A percentile compares a stretch with the other conserved stretches of the same genome.
Conservation (phyloP, 2,113 vertebrate genomes). For the Callaeas wilsoni region DNA sequence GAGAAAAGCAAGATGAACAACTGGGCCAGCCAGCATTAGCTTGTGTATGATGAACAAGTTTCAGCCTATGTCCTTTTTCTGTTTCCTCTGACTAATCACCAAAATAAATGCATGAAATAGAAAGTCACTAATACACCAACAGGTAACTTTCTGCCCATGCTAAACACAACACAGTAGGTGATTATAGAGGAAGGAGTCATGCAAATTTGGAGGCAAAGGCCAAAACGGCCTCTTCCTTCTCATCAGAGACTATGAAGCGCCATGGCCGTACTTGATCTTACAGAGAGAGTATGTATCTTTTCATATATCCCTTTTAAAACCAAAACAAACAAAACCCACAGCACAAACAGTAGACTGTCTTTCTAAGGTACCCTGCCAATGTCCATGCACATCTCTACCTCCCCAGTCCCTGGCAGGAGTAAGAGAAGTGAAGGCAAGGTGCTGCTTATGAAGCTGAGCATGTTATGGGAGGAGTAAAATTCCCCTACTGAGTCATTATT, state of each 20-base stretch:
- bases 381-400: not conserved
- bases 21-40: not conserved
- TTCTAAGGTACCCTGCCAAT: not conserved
- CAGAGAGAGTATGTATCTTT: not conserved
- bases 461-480: not conserved
- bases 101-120: not conserved
- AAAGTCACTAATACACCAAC: not conserved
- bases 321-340: not conserved
- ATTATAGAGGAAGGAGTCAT: not conserved
- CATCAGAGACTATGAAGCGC: not conserved
- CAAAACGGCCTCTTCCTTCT: not conserved
- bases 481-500: constrained; percentile 22
- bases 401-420: not conserved
- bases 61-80: not conserved
- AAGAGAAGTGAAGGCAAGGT: not conserved
- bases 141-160: not conserved
- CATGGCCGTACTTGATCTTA: not conserved
- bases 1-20: not conserved
- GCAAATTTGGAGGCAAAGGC: not conserved
- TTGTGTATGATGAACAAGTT: not conserved
- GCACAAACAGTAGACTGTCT: not conserved
- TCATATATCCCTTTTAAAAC: not conserved
- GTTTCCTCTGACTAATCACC: not conserved
- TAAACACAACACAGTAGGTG: not conserved
- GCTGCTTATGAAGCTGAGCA: not conserved